Base-by-base conservation (phyloP, 2,888 invertebrate genomes). In the Aradus depressus region DNA sequence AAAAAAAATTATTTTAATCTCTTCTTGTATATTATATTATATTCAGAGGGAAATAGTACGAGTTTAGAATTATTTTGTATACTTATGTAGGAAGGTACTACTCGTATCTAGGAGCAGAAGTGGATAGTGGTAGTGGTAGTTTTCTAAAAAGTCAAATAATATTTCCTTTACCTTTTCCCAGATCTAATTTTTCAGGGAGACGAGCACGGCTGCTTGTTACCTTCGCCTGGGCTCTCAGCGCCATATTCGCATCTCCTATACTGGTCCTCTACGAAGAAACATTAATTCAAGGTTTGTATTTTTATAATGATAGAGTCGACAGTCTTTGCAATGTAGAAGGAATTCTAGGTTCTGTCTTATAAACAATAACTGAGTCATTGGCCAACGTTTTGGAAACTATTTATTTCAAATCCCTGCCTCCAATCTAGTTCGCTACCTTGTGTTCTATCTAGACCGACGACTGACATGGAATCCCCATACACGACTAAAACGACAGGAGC, bases 171-270 rank as follows among this genome's bases (percentile, higher is more conserved):
- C 48, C 43, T 51, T 54, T 51, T 44, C 51, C 32, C 35, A 54
- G 53, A 38, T 49, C 53, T 53, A 45, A 41, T 51, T 44, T 72
- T 75, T 31, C 72, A 90, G 90, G 90, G 89, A 80, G 84, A 66
- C 75, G 90, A 60, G 90, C 90, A 0, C 75, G 84, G 59, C 76
- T 79, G 42, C 73, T 92, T 49, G 81, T 91, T 5, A 76, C 79
- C 4, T 75, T 79, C 4, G 89, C 91, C 0, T 92, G 91, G 91
- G 65, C 81, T 5, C 72, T 89, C 54, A 88, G 89, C 61, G 78
- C 81, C 10, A 59, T 89, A 25, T 89, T 91, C 66, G 85, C 91
- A 2, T 71, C 82, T 38, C 91, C 91, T 28, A 81, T 86, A 23
- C 74, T 89, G 52, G 75, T 89, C 58, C 72, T 89, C 2, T 87